Conservation (phyloP, 2,797 vertebrate genomes). For the Poecilia gillii region DNA sequence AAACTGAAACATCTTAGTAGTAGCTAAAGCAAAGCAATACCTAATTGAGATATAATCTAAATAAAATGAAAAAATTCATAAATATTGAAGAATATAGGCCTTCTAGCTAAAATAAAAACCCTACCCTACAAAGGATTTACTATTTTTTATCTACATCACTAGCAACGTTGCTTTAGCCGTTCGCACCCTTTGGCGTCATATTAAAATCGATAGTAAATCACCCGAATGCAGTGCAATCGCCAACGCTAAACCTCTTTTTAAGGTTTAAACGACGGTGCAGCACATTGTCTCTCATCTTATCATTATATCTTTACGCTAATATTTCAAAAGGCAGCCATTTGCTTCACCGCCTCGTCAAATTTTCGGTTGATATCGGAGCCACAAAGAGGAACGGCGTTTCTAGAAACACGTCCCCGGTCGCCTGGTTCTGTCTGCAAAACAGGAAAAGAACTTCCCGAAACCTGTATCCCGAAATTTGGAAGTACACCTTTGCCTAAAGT, state of each 20-base stretch:
- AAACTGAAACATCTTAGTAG: neutral
- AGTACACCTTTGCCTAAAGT: neutral
- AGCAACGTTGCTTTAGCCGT: neutral
- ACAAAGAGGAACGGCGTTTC: neutral
- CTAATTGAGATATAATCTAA: neutral
- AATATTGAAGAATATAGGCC: neutral
- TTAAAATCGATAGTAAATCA: neutral
- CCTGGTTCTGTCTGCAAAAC: neutral
- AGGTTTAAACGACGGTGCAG: neutral
- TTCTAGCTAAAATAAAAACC: neutral
- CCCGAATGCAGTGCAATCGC: neutral
- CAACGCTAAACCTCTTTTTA: neutral
- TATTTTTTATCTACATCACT: neutral
- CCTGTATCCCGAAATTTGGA: slow-evolving; percentile 4
- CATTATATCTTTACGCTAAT: neutral
- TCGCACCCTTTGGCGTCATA: neutral
- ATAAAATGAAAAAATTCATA: neutral
- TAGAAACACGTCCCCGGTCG: neutral
- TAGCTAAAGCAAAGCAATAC: neutral
- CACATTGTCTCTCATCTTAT: neutral
- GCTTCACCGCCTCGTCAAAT: neutral
- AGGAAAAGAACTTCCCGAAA: neutral
- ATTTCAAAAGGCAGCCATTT: neutral
- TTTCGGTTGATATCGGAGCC: neutral
- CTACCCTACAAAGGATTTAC: neutral